Conservation (phyloP, 2,888 invertebrate genomes). For the Himalopsyche japonica region DNA sequence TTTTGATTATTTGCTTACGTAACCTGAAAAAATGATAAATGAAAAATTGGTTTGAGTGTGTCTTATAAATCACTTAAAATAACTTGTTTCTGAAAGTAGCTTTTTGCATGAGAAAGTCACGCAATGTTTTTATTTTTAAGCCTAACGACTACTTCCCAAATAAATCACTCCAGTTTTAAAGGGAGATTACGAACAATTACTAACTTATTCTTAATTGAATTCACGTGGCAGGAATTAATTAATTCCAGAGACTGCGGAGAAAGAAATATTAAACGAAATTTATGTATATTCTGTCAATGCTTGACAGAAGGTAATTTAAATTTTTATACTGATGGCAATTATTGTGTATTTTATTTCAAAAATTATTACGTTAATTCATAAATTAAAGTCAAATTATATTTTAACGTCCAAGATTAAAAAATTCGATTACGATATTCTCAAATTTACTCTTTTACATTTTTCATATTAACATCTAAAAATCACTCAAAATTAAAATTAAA, state of each 20-base stretch:
- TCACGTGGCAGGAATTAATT: background rate
- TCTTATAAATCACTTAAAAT: slow-evolving; percentile 1
- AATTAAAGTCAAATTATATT: too few species aligned
- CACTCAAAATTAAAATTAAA: too few species aligned
- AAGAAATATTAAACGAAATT: background rate
- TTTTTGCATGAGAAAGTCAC: background rate
- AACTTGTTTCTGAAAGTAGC: background rate
- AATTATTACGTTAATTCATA: too few species aligned
- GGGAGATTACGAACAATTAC: background rate
- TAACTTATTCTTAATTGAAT: background rate
- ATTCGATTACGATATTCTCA: too few species aligned
- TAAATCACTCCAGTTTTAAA: background rate
- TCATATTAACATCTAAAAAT: too few species aligned
- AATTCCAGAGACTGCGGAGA: background rate
- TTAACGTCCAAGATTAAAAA: too few species aligned
- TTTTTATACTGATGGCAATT: too few species aligned
- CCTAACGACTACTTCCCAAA: background rate
- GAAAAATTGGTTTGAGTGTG: background rate
- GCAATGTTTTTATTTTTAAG: background rate
- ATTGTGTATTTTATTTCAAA: too few species aligned
- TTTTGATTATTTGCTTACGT: background rate
- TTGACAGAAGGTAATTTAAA: too few species aligned
- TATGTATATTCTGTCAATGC: background rate
- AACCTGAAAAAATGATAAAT: background rate
- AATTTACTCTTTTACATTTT: too few species aligned